These are phyloP conservation scores for Pachycephala philippinensis DNA, from an alignment of 2,113 vertebrate species.

Conservation along the genomic window DNA sequence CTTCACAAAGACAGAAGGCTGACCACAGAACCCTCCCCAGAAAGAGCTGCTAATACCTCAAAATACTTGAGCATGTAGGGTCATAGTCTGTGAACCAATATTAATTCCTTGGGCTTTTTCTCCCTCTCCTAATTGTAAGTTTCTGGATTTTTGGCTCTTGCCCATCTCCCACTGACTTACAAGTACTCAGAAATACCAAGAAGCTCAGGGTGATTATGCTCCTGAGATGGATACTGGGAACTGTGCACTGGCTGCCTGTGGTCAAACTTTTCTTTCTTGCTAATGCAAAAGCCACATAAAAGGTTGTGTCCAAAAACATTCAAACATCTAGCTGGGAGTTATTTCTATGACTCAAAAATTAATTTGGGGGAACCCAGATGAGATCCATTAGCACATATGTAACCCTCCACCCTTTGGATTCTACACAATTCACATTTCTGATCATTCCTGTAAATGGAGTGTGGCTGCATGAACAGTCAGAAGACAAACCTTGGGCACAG, in stretches of 20 bases:
- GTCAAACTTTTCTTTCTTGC: not conserved
- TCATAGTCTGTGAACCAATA: constrained; percentile 12
- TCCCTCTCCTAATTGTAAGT: not conserved
- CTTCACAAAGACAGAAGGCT: not conserved
- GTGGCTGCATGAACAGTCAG: not conserved
- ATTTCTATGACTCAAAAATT: not conserved
- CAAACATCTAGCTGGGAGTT: not conserved
- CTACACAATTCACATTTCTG: not conserved
- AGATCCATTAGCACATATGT: not conserved
- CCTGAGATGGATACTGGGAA: not conserved
- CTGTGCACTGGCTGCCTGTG: not conserved
- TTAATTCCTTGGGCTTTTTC: not conserved
- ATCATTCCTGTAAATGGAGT: not conserved
- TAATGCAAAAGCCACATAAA: not conserved
- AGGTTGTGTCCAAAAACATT: not conserved
- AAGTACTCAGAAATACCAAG: not conserved
- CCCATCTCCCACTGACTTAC: not conserved
- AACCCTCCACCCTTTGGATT: not conserved
- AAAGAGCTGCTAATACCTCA: not conserved
- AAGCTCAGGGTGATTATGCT: not conserved
- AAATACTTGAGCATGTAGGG: not conserved
- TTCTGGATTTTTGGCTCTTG: constrained; percentile 25
- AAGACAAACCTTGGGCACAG: not conserved
- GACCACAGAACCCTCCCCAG: not conserved
- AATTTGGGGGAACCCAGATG: not conserved